Conservation (phyloP, 2,888 invertebrate genomes). For the Diachrysia chrysitis region DNA sequence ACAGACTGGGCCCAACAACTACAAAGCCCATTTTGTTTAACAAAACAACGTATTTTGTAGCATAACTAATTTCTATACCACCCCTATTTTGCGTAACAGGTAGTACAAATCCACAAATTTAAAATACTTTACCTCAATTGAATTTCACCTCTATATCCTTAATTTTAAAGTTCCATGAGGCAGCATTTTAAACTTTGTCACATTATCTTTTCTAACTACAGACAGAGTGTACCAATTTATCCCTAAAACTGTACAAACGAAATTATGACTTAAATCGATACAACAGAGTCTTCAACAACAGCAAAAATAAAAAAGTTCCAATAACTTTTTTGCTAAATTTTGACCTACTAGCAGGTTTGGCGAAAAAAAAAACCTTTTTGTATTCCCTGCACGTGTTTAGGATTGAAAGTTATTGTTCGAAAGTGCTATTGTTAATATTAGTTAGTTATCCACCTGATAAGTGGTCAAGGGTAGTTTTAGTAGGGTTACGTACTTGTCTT, state of each 20-base stretch:
- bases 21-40: conserved; percentile 60
- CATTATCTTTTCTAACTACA: conserved; percentile 19
- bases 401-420: conserved; percentile 60
- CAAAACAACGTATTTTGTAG: conserved; percentile 60
- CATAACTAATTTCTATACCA: conserved; percentile 57
- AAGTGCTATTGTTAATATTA: conserved; percentile 58
- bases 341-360: conserved; percentile 63
- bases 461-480: conserved; percentile 40
- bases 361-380: conserved; percentile 65
- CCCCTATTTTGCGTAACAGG: conserved; percentile 74
- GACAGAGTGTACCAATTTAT: conserved; percentile 15
- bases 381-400: conserved; percentile 68
- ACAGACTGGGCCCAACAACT: conserved; percentile 36
- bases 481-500: conserved; percentile 27
- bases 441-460: conserved; percentile 49
- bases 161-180: neutral
- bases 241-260: conserved; percentile 1
- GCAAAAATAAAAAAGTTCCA: conserved; percentile 37
- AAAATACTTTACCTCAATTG: neutral
- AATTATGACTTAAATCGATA: conserved; percentile 4
- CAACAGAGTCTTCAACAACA: conserved; percentile 11
- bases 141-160: conserved; percentile 38
- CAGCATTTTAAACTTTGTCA: conserved; percentile 23
- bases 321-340: conserved; percentile 58
- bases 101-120: conserved; percentile 54